Conservation (phyloP, 1,140 invertebrate species). For the Lysiphlebus fabarum region DNA sequence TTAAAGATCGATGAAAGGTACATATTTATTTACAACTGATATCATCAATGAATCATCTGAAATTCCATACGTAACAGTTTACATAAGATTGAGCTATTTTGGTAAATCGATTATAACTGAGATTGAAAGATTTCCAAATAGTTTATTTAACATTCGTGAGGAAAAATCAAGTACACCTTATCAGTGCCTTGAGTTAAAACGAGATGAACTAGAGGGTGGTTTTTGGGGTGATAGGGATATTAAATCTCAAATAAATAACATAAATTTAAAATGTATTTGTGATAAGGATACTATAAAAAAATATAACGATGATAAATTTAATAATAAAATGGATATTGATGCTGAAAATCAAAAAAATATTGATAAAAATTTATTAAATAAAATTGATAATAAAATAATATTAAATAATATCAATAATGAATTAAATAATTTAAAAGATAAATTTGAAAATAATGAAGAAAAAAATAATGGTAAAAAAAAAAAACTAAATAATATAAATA, state of each 20-base stretch:
- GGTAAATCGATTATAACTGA: constrained; percentile 41
- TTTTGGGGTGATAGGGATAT: constrained; percentile 23
- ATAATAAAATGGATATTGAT: not conserved
- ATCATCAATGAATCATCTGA: constrained; percentile 25
- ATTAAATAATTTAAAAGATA: too few species aligned
- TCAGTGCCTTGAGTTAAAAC: constrained; percentile 32
- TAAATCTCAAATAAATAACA: constrained; percentile 11
- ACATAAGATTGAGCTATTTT: constrained; percentile 39
- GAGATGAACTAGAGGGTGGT: constrained; percentile 24
- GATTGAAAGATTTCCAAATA: constrained; percentile 34
- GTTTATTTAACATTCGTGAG: constrained; percentile 33
- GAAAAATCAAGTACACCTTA: constrained; percentile 35
- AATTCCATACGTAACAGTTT: constrained; percentile 30
- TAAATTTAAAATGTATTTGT: not conserved
- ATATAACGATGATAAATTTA: not conserved
- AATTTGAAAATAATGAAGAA: too few species aligned
- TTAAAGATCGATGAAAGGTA: constrained; percentile 35
- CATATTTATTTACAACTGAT: constrained; percentile 28
- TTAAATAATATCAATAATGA: too few species aligned
- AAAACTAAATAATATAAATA: too few species aligned
- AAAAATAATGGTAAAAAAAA: too few species aligned
- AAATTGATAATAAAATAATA: too few species aligned
- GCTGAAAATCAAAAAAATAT: not conserved
- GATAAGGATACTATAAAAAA: constrained; percentile 4
- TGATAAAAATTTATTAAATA: too few species aligned